Conservation (phyloP, 2,113 vertebrate genomes). For the Stigmatopora argus region DNA sequence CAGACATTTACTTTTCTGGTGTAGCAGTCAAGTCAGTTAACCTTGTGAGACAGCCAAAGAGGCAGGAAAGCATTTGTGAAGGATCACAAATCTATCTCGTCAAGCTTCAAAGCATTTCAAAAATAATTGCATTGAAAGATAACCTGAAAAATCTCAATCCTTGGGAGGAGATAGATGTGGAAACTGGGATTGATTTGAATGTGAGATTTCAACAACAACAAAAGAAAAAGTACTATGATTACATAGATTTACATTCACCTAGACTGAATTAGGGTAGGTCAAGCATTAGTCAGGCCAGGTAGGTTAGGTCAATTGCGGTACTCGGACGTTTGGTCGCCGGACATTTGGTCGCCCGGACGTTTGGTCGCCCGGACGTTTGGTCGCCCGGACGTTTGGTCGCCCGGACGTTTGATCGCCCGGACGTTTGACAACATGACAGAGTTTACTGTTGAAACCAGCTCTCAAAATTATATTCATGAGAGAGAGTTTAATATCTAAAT, state of each 20-base stretch:
- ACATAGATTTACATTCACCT: neutral
- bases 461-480: too few relatives aligned
- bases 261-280: too few relatives aligned
- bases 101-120: neutral
- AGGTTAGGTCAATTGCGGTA: too few relatives aligned
- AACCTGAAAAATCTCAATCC: neutral
- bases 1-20: neutral
- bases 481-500: too few relatives aligned
- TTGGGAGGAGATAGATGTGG: neutral
- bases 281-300: too few relatives aligned
- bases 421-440: too few relatives aligned
- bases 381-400: too few relatives aligned
- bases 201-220: neutral
- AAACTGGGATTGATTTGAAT: neutral
- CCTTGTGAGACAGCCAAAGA: neutral
- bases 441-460: too few relatives aligned
- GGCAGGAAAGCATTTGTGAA: neutral
- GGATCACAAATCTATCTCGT: neutral
- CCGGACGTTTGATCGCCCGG: too few relatives aligned
- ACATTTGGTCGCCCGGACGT: too few relatives aligned
- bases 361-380: too few relatives aligned
- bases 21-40: constrained; percentile 16
- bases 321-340: too few relatives aligned
- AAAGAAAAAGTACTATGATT: neutral
- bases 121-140: neutral